These are phyloP conservation scores for Phylloscopus trochiloides DNA, from an alignment of 2,113 vertebrate genomes.

Conservation along the genomic window DNA sequence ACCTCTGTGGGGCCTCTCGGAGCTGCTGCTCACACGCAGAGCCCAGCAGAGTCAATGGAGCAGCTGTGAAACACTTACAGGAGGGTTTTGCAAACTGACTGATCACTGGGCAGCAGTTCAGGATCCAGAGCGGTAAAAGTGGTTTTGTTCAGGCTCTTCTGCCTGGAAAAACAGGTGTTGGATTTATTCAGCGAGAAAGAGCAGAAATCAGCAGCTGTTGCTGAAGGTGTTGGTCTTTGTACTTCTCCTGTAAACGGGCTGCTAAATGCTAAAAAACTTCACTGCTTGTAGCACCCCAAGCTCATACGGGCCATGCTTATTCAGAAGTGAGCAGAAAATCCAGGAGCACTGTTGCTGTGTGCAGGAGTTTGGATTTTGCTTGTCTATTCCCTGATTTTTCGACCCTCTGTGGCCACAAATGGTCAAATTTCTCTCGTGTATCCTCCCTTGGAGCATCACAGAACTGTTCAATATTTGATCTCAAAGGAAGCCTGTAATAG, in stretches of 20 bases:
- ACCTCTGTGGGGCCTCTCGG: background rate
- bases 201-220: background rate
- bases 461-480: background rate
- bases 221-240: background rate
- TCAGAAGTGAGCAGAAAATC: background rate
- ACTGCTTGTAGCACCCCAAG: background rate
- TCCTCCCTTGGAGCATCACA: background rate
- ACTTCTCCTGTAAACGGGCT: background rate
- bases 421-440: background rate
- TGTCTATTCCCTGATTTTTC: background rate
- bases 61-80: background rate
- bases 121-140: background rate
- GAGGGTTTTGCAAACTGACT: background rate
- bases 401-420: background rate
- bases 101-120: background rate
- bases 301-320: background rate
- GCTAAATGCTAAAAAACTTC: background rate
- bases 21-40: background rate
- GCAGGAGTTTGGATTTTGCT: background rate
- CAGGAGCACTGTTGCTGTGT: accelerated
- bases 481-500: background rate
- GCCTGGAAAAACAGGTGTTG: background rate
- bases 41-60: background rate
- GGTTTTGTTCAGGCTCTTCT: background rate
- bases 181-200: background rate